Base-by-base conservation (phyloP, 2,113 vertebrate species). In the Morone saxatilis region DNA sequence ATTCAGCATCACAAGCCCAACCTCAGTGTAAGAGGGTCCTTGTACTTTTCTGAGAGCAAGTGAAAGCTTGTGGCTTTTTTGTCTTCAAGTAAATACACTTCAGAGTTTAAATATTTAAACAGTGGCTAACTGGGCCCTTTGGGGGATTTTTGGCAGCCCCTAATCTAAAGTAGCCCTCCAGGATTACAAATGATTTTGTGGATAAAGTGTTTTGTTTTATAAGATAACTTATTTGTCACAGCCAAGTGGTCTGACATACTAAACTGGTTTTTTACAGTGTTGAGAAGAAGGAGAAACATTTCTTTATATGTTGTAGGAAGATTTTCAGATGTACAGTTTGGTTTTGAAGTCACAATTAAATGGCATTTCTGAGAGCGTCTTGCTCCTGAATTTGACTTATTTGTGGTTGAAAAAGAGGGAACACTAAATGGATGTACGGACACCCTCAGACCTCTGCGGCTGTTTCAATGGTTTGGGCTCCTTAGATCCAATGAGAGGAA, bases 281-380 rank as follows among this genome's bases (percentile, higher is more conserved):
- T 54, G 45, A 70, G 53, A 40, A 41, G 43, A 41, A 67, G 22
- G 13, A 38, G 7, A 20, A 20, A 8, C 57, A 9, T 80, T 67
- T 83, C 51, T 82, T 56, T 59, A 11, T 16, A n/a, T 5, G 0
- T 19, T 19, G 38, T 45, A 53, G 38, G 7, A 50, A 20, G 12
- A 38, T 38, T 75, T 75, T 25, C 25, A 63, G 17, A n/a, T 19
- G 22, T 7, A 31, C 1, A 62, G 31, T 77, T 48, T 80, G 41
- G 14, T 67, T 82, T 80, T 78, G 50, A 86, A 80, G 79, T 76
- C 80, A 83, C 13, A 76, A 59, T 78, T 47, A 86, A 66, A 69
- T 12, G 6, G 31, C 11, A 0, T 61, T 41, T 83, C 45, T 79
- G 16, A 51, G 63, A 78, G 79, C 45, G 80, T 85, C 84, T 90